Percentiles rank a stretch among this genome's conserved stretches.
Evolutionary conservation across 2,888 invertebrate species (phyloP).

Genomic region (Parelbella ahira): DNA sequence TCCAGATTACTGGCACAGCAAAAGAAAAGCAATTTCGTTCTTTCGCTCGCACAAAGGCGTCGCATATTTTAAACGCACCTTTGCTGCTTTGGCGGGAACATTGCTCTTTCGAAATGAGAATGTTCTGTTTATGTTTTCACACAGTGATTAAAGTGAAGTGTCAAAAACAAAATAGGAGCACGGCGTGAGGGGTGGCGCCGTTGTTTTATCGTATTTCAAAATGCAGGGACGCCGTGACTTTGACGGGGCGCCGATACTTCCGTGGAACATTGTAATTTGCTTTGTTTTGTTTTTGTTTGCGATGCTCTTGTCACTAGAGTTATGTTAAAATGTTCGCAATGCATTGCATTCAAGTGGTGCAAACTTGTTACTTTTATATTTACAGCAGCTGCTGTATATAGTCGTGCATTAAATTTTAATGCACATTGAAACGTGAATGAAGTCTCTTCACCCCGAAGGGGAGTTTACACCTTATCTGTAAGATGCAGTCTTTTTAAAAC

Average conservation of each 20-base stretch:
- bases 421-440: conserved; percentile 39
- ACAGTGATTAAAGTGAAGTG: conserved; percentile 79
- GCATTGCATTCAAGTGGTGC: not conserved
- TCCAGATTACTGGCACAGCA: conserved; percentile 19
- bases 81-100: conserved; percentile 41
- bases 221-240: conserved; percentile 48
- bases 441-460: conserved; percentile 39
- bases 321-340: conserved; percentile 15
- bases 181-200: conserved; percentile 41
- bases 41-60: conserved; percentile 38
- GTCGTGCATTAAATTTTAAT: conserved; percentile 40
- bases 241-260: conserved; percentile 58
- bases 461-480: conserved; percentile 56
- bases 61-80: conserved; percentile 51
- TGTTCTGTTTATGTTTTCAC: conserved; percentile 68
- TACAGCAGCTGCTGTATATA: conserved; percentile 7
- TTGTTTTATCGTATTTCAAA: conserved; percentile 45
- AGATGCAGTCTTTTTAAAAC: conserved; percentile 61
- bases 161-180: conserved; percentile 72
- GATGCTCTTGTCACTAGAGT: conserved; percentile 11
- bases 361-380: conserved; percentile 1
- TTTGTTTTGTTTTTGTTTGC: conserved; percentile 42
- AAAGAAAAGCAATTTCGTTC: conserved; percentile 34
- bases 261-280: conserved; percentile 58
- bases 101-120: conserved; percentile 74